phyloP scores from a whole-genome alignment of 2,888 invertebrate genomes.

The Polydrusus pterygomalis region DNA sequence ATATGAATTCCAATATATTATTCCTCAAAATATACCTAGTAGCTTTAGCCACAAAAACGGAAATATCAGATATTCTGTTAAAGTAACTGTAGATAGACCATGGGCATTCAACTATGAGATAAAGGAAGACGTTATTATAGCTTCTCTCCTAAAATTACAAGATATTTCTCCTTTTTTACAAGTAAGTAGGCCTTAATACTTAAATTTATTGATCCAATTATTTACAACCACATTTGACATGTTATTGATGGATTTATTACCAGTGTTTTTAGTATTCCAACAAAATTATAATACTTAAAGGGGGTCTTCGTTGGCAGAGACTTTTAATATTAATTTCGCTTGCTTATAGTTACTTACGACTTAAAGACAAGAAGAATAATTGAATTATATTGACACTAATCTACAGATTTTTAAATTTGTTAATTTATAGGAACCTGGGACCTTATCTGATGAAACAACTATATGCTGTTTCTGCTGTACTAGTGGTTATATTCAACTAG shows the following conservation, averaged over 20 bases:
- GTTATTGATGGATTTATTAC: too few species aligned
- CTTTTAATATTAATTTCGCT: too few species aligned
- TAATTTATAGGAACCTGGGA: slow-evolving; percentile 77
- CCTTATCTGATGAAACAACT: slow-evolving; percentile 82
- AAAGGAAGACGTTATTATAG: slow-evolving; percentile 87
- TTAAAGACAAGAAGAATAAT: too few species aligned
- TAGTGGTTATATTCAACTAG: slow-evolving; percentile 82
- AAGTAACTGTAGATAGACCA: slow-evolving; percentile 85
- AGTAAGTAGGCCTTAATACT: not conserved
- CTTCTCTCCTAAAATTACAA: slow-evolving; percentile 84
- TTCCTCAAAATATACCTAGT: slow-evolving; percentile 85
- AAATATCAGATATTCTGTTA: slow-evolving; percentile 85
- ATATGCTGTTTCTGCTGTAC: slow-evolving; percentile 88
- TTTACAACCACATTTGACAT: too few species aligned
- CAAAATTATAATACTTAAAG: too few species aligned
- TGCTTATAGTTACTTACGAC: too few species aligned
- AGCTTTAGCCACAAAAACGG: slow-evolving; percentile 85
- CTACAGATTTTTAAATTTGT: too few species aligned
- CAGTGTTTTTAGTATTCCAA: too few species aligned
- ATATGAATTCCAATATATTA: slow-evolving; percentile 86
- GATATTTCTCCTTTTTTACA: not conserved
- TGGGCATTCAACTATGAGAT: slow-evolving; percentile 90
- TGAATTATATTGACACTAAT: too few species aligned
- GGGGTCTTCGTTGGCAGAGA: too few species aligned
- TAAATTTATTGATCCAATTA: too few species aligned